phyloP scores from a whole-genome alignment of 2,888 invertebrate genomes.

The Choristoneura rosaceana region DNA sequence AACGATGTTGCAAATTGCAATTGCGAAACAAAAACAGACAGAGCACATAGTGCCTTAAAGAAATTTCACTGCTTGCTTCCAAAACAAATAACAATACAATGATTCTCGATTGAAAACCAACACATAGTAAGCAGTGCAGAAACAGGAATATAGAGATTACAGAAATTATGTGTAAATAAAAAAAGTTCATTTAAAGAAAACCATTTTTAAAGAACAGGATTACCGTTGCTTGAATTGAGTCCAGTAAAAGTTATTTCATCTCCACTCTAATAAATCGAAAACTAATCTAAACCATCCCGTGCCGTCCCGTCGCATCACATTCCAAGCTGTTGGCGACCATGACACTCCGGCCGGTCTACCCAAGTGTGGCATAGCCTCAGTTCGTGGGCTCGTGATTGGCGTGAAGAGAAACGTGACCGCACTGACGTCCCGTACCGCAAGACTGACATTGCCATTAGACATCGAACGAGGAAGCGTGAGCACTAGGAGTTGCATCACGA shows the following conservation, averaged over 20 bases:
- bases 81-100: background rate
- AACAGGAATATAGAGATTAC: no score
- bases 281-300: background rate
- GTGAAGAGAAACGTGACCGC: slow-evolving; percentile 45
- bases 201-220: no score
- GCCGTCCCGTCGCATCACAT: slow-evolving; percentile 23
- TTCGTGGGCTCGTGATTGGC: slow-evolving; percentile 44
- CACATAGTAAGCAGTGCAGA: no score
- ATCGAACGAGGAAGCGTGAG: slow-evolving; percentile 24
- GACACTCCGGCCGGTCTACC: slow-evolving; percentile 43
- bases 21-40: background rate
- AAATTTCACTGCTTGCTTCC: background rate
- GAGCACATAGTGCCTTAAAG: background rate
- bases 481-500: slow-evolving; percentile 26
- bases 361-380: slow-evolving; percentile 47
- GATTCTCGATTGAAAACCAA: no score
- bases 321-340: slow-evolving; percentile 25
- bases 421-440: slow-evolving; percentile 33
- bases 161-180: no score
- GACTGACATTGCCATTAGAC: slow-evolving; percentile 34
- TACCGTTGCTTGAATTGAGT: background rate
- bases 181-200: no score
- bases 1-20: background rate
- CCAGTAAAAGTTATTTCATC: background rate
- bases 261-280: background rate